Evolutionary conservation across 1,140 invertebrate species (phyloP).

Genomic region (Hypsibius dujardini): DNA sequence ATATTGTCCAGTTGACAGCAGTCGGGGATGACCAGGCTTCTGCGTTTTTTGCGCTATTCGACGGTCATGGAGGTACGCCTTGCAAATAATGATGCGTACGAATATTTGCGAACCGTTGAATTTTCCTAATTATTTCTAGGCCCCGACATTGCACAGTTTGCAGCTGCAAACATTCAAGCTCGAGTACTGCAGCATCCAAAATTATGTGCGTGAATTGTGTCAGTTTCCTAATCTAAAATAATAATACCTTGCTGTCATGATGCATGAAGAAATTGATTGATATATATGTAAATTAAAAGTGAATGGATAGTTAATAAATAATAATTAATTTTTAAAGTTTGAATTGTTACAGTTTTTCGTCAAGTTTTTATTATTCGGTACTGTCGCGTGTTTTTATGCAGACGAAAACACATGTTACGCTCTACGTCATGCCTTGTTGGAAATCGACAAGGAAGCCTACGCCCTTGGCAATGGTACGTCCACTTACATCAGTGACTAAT

Average conservation of each 20-base stretch:
- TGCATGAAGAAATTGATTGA: neutral
- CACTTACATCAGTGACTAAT: neutral
- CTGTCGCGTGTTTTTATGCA: neutral
- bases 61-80: slow-evolving; percentile 14
- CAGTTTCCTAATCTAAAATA: neutral
- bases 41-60: slow-evolving; percentile 11
- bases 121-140: slow-evolving; percentile 1
- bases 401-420: slow-evolving; percentile 12
- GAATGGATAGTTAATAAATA: neutral
- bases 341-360: neutral
- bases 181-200: slow-evolving; percentile 12
- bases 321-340: neutral
- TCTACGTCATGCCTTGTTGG: slow-evolving; percentile 14
- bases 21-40: slow-evolving; percentile 11
- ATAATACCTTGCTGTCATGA: too few species aligned
- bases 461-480: slow-evolving; percentile 9
- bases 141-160: slow-evolving; percentile 16
- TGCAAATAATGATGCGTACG: neutral
- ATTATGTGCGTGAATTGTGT: neutral
- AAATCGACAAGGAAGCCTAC: slow-evolving; percentile 16
- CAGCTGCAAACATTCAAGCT: slow-evolving; percentile 14
- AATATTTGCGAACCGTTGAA: neutral
- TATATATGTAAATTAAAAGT: neutral
- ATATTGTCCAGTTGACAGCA: slow-evolving; percentile 2
- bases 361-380: neutral